Evolutionary conservation across 2,888 invertebrate species (phyloP).

Genomic region (Eupelmus urozonus): DNA sequence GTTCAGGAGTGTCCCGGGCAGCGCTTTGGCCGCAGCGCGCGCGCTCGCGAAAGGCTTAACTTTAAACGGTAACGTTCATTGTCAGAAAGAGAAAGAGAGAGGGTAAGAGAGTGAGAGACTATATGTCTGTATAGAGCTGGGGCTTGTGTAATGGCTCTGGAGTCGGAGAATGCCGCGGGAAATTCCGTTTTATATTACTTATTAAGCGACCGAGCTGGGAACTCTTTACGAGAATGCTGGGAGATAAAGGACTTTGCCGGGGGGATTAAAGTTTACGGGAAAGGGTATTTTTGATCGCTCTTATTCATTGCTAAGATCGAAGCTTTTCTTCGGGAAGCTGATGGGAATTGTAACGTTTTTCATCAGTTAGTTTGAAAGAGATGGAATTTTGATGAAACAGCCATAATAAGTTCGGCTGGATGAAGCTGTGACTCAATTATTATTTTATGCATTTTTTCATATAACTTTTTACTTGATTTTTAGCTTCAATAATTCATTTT

Average conservation of each 20-base stretch:
- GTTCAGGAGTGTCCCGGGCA: slow-evolving; percentile 20
- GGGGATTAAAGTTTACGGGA: slow-evolving; percentile 21
- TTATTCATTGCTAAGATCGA: background rate
- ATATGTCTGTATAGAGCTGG: background rate
- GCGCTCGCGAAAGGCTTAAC: slow-evolving; percentile 58
- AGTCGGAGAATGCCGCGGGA: background rate
- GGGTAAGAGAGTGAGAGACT: background rate
- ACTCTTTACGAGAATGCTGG: background rate
- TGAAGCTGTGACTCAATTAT: no score
- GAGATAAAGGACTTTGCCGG: slow-evolving; percentile 34
- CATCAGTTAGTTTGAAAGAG: no score
- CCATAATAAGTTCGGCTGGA: no score
- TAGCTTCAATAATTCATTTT: no score
- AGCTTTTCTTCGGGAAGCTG: background rate
- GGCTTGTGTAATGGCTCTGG: background rate
- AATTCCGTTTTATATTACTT: slow-evolving; percentile 48
- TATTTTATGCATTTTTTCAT: no score
- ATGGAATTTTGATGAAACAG: no score
- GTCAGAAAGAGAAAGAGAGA: background rate
- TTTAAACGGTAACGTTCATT: slow-evolving; percentile 56
- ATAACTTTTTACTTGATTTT: no score
- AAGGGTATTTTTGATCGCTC: background rate
- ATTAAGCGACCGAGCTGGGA: slow-evolving; percentile 17
- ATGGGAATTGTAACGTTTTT: no score
- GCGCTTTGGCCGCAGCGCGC: no score